Percentiles rank a stretch among this genome's conserved stretches.
phyloP scores from a whole-genome alignment of 2,888 invertebrate genomes.

The Hartigia nigra region DNA sequence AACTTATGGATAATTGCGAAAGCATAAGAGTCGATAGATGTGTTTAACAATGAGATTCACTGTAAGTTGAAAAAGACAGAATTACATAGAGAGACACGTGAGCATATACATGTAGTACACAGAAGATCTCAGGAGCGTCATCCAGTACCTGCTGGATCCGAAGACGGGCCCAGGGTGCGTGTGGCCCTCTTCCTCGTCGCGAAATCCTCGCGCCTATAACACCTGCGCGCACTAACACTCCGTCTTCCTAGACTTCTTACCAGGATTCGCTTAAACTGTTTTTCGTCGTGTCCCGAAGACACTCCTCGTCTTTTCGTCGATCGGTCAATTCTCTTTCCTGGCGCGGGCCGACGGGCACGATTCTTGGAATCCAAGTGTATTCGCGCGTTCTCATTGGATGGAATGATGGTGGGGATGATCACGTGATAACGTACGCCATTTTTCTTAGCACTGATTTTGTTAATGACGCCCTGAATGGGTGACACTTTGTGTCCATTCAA shows the following conservation, averaged over 20 bases:
- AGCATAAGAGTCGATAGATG: neutral
- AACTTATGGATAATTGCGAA: neutral
- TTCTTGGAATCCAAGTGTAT: neutral
- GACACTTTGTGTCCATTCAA: neutral
- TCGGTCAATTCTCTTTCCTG: neutral
- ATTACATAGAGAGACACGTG: neutral
- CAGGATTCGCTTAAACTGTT: neutral
- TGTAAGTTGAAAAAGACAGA: neutral
- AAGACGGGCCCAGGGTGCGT: neutral
- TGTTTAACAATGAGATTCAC: neutral
- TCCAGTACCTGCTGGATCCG: neutral
- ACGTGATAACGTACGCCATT: neutral
- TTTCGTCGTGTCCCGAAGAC: neutral
- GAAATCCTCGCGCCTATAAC: neutral
- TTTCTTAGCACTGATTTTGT: neutral
- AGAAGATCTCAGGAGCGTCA: neutral
- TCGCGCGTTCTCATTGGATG: neutral
- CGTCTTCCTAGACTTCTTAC: neutral
- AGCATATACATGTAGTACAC: neutral
- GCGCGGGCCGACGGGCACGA: neutral
- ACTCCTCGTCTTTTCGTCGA: neutral
- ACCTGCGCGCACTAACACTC: neutral
- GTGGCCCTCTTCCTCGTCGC: neutral
- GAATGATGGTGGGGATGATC: neutral
- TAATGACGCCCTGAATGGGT: neutral